Evolutionary conservation across 2,888 invertebrate species (phyloP).

Genomic region (Ornithoptera priamus): DNA sequence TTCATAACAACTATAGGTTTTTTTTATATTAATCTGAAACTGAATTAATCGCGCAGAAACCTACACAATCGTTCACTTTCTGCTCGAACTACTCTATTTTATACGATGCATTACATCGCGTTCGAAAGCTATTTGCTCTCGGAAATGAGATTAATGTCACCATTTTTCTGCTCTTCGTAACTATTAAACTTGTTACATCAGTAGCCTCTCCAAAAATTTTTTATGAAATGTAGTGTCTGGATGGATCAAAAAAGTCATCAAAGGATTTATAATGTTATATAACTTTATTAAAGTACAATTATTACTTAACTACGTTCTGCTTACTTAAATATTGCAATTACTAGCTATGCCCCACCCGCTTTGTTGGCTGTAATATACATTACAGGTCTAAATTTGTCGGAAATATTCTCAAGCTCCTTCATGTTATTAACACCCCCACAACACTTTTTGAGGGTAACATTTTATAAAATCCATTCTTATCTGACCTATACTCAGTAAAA

Average conservation of each 20-base stretch:
- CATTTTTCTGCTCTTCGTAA: slow-evolving; percentile 31
- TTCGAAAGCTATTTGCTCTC: slow-evolving; percentile 32
- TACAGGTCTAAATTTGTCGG: no score
- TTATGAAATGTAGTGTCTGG: neutral
- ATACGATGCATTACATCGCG: slow-evolving; percentile 31
- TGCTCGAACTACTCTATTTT: slow-evolving; percentile 29
- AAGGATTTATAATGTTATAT: neutral
- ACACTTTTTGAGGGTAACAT: no score
- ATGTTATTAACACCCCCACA: no score
- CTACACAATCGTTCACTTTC: slow-evolving; percentile 29
- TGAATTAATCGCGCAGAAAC: slow-evolving; percentile 22
- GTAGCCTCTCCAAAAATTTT: slow-evolving; percentile 1
- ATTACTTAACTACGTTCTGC: no score
- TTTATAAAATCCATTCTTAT: no score
- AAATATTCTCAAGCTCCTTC: no score
- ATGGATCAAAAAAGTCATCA: neutral
- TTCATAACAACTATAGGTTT: neutral
- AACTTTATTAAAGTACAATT: neutral
- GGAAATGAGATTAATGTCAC: slow-evolving; percentile 32
- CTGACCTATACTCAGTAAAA: no score
- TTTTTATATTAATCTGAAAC: slow-evolving; percentile 14
- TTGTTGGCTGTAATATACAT: no score
- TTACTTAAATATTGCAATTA: no score
- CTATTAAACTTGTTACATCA: slow-evolving; percentile 28
- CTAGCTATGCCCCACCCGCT: no score